phyloP scores from a whole-genome alignment of 2,113 vertebrate species.

The Pontoporia blainvillei region DNA sequence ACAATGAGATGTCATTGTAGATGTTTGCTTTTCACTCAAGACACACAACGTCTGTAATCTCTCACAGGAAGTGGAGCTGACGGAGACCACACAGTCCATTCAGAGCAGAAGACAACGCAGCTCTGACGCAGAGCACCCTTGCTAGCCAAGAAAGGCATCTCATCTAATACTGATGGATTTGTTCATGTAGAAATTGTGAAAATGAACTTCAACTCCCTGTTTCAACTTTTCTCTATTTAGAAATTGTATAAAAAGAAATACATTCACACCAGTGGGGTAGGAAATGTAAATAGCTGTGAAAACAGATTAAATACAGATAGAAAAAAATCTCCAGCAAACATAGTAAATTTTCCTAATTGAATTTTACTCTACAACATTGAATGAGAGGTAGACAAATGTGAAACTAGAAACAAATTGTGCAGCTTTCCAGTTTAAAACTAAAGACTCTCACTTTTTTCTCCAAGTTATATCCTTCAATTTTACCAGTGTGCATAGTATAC shows the following conservation, averaged over 20 bases:
- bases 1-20: neutral
- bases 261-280: neutral
- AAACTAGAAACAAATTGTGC: neutral
- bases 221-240: neutral
- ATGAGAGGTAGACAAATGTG: neutral
- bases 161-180: too few relatives aligned
- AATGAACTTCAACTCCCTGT: neutral
- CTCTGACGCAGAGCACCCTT: neutral
- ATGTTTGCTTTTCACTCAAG: neutral
- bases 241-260: neutral
- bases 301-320: neutral
- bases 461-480: neutral
- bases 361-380: neutral
- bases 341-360: neutral
- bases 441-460: neutral
- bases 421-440: conserved; percentile 7
- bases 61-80: neutral
- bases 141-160: neutral
- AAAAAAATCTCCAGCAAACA: neutral
- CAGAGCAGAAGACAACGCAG: neutral
- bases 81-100: neutral
- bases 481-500: neutral
- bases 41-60: neutral
- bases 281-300: neutral
- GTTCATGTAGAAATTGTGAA: neutral